Evolutionary conservation across 2,113 vertebrate genomes (phyloP), one percentile per base, ranked within the genome.

Genomic region (Marmota flaviventris): DNA sequence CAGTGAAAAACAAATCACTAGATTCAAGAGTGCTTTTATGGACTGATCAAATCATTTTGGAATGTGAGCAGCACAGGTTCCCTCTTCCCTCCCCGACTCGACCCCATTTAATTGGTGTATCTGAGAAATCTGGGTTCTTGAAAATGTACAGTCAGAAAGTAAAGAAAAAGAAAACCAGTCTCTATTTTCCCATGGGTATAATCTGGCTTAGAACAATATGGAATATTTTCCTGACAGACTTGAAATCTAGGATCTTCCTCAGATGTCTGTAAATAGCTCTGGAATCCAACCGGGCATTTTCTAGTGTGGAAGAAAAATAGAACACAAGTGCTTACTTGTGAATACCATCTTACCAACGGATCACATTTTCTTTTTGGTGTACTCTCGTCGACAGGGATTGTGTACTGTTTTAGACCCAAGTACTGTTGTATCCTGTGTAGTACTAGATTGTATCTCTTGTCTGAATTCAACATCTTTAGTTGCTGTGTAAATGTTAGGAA

Each of bases 401-500:
- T 99, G 98, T 99, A 97, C 98, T 98, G 98, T 99, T 98, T 98
- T 98, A 99, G 98, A 98, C 98, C 98, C 97, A 97, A 97, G 98
- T 99, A 98, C 98, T 98, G 98, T 98, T 98, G 98, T 98, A 98
- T 99, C 98, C 99, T 98, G 99, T 99, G 98, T 99, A 98, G 98
- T 99, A 98, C 98, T 99, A 97, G 97, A 98, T 95, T 95, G 98
- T 99, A 98, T 98, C 97, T 97, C 81, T 98, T 94, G 97, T 98
- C 98, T 98, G 91, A 98, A 98, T 98, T 98, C 97, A 98, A 95
- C 96, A 92, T 98, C 98, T 96, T 98, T 98, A 95, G 96, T 98
- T 98, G 98, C 98, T 97, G 98, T 99, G 98, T 98, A 98, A 98
- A 98, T 96, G 97, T 98, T 98, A 98, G 98, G 98, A 99, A 98